Percentiles rank a stretch among this genome's conserved stretches.
Conservation (phyloP, 1,140 invertebrate species). For the Orchestia grillus region DNA sequence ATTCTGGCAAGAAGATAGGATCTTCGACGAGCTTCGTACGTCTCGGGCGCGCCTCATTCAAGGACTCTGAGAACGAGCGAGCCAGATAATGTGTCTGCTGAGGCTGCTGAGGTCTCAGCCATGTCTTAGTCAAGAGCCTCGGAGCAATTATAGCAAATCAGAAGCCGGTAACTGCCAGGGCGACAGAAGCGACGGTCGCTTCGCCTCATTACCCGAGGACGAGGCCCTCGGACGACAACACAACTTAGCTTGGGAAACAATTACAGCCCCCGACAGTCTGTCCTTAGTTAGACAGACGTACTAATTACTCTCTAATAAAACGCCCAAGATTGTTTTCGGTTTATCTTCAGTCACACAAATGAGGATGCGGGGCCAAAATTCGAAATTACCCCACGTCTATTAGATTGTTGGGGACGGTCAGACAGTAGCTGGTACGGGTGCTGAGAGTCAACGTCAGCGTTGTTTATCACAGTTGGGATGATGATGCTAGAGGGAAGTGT, state of each 20-base stretch:
- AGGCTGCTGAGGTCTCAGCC: not conserved
- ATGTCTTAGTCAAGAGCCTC: conserved; percentile 13
- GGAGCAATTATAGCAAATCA: conserved; percentile 10
- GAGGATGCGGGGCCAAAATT: not conserved
- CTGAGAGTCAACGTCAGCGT: too few relatives aligned
- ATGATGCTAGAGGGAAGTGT: too few relatives aligned
- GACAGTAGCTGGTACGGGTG: too few relatives aligned
- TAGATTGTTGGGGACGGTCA: too few relatives aligned
- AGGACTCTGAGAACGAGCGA: not conserved
- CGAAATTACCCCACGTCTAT: too few relatives aligned
- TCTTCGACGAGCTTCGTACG: not conserved
- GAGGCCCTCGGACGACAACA: not conserved
- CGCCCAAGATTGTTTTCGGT: not conserved
- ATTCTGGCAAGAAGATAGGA: not conserved
- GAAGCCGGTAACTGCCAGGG: not conserved
- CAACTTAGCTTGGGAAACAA: conserved; percentile 2
- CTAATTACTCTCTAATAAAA: not conserved
- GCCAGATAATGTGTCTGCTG: not conserved
- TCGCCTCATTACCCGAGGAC: not conserved
- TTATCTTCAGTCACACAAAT: not conserved
- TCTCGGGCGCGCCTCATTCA: not conserved
- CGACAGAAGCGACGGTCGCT: not conserved
- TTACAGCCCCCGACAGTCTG: conserved; percentile 8
- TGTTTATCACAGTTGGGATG: too few relatives aligned
- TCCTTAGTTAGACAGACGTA: not conserved